These are phyloP conservation scores for Chloromyia formosa DNA, from an alignment of 2,888 invertebrate genomes.

Conservation along the genomic window DNA sequence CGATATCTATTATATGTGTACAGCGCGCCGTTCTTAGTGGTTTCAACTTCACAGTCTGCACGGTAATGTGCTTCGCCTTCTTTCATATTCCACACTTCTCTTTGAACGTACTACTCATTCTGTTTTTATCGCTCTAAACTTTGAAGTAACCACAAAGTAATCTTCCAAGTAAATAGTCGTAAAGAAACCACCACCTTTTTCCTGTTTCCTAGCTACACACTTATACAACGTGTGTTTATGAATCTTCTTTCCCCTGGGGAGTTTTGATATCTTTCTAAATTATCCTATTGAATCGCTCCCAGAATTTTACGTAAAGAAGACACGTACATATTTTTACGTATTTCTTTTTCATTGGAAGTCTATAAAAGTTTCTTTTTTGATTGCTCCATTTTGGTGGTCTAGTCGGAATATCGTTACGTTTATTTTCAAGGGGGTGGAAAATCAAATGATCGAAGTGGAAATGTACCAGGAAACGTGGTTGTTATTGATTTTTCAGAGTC, in stretches of 20 bases:
- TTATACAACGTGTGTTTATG: too few relatives aligned
- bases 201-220: not conserved
- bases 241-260: not conserved
- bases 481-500: not conserved
- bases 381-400: not conserved
- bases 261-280: not conserved
- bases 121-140: not conserved
- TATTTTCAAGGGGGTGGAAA: not conserved
- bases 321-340: not conserved
- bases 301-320: too few relatives aligned
- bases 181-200: not conserved
- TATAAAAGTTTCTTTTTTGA: conserved; percentile 17
- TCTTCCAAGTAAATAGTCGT: not conserved
- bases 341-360: not conserved
- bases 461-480: not conserved
- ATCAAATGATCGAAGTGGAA: not conserved
- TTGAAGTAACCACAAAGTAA: conserved; percentile 14
- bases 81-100: not conserved
- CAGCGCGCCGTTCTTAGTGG: not conserved
- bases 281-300: not conserved
- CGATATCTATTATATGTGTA: conserved; percentile 5
- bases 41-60: not conserved
- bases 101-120: not conserved
- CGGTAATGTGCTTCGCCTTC: not conserved
- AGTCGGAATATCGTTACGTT: not conserved